Evolutionary conservation across 2,113 vertebrate genomes (phyloP).

Genomic region (Thamnophis sirtalis): DNA sequence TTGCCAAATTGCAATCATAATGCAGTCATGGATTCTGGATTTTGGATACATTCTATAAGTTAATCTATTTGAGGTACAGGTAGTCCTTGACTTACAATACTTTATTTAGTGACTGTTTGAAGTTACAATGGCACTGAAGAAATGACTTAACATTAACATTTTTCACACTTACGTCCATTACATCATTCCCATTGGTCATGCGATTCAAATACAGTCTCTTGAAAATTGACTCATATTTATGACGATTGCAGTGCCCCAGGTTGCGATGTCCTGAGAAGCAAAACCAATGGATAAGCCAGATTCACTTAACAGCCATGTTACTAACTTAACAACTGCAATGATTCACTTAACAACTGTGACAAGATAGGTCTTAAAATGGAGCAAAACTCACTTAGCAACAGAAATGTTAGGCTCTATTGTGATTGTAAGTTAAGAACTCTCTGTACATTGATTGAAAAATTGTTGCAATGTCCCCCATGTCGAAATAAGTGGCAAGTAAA

Average conservation of each 20-base stretch:
- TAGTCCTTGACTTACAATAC: not conserved
- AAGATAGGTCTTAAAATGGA: not conserved
- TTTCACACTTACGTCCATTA: too few species aligned
- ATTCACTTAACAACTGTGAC: not conserved
- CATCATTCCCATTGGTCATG: too few species aligned
- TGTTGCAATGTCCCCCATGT: not conserved
- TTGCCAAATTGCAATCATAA: not conserved
- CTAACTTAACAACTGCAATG: not conserved
- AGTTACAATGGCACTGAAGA: too few species aligned
- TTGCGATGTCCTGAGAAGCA: too few species aligned
- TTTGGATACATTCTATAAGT: not conserved
- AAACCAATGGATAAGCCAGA: too few species aligned
- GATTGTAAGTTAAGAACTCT: not conserved
- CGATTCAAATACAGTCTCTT: too few species aligned
- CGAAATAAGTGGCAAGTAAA: not conserved
- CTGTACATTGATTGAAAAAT: not conserved
- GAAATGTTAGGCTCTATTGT: not conserved
- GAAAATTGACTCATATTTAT: too few species aligned
- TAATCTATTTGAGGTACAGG: not conserved
- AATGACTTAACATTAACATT: too few species aligned
- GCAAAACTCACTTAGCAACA: not conserved
- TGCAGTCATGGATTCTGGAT: not conserved
- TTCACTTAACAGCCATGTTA: not conserved
- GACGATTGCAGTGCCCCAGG: too few species aligned
- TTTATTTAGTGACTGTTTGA: too few species aligned